phyloP scores from a whole-genome alignment of 2,888 invertebrate genomes.

The Linnaemya vulpina region DNA sequence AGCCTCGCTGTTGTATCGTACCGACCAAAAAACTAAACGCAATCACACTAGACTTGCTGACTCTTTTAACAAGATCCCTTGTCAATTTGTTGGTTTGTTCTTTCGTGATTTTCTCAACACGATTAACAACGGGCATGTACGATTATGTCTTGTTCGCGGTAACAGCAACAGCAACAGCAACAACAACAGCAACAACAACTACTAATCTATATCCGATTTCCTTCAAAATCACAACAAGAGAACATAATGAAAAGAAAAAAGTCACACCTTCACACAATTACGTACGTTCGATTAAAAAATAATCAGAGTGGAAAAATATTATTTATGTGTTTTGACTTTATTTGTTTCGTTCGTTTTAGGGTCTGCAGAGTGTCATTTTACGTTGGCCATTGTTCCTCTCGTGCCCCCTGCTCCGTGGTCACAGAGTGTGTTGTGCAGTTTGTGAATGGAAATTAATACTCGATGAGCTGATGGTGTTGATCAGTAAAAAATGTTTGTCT shows the following conservation, averaged over 20 bases:
- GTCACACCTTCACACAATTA: constrained; percentile 68
- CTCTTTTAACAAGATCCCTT: constrained; percentile 53
- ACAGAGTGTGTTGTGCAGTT: constrained; percentile 4
- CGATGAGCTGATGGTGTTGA: constrained; percentile 70
- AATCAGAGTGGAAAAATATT: constrained; percentile 49
- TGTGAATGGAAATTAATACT: constrained; percentile 62
- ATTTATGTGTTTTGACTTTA: constrained; percentile 55
- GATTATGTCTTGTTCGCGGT: constrained; percentile 6
- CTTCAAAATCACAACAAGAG: constrained; percentile 42
- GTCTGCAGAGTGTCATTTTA: constrained; percentile 59
- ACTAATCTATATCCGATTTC: constrained; percentile 72
- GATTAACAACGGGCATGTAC: not conserved
- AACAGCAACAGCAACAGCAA: too few relatives aligned
- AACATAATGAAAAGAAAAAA: constrained; percentile 38
- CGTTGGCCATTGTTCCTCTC: constrained; percentile 27
- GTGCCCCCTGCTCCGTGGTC: constrained; percentile 23
- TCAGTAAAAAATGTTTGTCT: constrained; percentile 53
- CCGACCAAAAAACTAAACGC: constrained; percentile 5
- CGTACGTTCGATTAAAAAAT: constrained; percentile 39
- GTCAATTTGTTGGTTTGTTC: constrained; percentile 3
- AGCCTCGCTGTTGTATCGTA: not conserved
- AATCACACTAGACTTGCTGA: constrained; percentile 64
- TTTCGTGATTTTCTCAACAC: not conserved
- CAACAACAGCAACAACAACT: too few relatives aligned
- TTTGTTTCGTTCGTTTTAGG: constrained; percentile 16